Evolutionary conservation across 2,797 vertebrate species (phyloP).

Genomic region (Pseudochirops corinnae): DNA sequence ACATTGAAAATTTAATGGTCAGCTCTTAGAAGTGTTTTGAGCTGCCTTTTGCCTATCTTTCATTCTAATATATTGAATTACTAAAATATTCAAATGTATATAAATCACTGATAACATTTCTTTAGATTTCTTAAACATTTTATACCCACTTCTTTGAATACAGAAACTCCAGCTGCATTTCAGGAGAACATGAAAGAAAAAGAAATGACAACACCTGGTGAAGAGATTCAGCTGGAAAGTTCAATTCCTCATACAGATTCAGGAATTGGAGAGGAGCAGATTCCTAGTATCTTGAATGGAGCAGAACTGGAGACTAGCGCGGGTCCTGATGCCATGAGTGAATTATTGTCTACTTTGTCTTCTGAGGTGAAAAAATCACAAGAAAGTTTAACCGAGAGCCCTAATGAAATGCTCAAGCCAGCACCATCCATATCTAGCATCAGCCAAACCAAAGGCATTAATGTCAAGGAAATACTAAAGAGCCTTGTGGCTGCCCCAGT

Average conservation of each 20-base stretch:
- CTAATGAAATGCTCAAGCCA: slow-evolving; percentile 88
- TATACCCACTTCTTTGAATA: slow-evolving; percentile 69
- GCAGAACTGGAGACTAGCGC: slow-evolving; percentile 87
- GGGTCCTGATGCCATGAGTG: slow-evolving; percentile 91
- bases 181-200: slow-evolving; percentile 90
- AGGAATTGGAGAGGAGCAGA: slow-evolving; percentile 92
- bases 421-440: slow-evolving; percentile 92
- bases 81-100: slow-evolving; percentile 17
- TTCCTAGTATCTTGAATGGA: slow-evolving; percentile 90
- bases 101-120: slow-evolving; percentile 6
- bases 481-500: slow-evolving; percentile 95
- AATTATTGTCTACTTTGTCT: slow-evolving; percentile 92
- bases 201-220: slow-evolving; percentile 85
- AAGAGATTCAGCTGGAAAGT: slow-evolving; percentile 87
- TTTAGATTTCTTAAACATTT: slow-evolving; percentile 67
- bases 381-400: slow-evolving; percentile 91
- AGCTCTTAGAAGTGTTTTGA: background rate
- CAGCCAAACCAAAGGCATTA: slow-evolving; percentile 94
- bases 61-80: background rate
- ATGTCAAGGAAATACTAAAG: slow-evolving; percentile 97
- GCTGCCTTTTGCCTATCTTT: background rate
- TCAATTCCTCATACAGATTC: slow-evolving; percentile 93
- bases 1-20: background rate
- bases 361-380: slow-evolving; percentile 93
- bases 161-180: slow-evolving; percentile 90